These are phyloP conservation scores for Rostratula benghalensis DNA, from an alignment of 2,113 vertebrate genomes.

Conservation along the genomic window DNA sequence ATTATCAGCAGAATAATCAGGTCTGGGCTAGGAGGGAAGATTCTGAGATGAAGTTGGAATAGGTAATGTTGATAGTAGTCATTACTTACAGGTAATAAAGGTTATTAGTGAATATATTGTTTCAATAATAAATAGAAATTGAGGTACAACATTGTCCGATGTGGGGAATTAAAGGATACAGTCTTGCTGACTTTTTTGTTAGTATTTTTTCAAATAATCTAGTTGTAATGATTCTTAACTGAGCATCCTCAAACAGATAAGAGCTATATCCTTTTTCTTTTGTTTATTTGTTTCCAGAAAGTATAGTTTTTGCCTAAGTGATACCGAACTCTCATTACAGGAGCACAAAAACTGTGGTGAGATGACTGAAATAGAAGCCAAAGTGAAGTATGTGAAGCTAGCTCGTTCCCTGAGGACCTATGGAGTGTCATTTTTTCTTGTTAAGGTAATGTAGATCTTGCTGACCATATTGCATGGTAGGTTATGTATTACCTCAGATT, in stretches of 20 bases:
- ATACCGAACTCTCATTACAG: constrained; percentile 67
- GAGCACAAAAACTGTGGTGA: constrained; percentile 97
- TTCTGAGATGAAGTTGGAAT: background rate
- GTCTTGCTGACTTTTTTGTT: background rate
- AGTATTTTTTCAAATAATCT: background rate
- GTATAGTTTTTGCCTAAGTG: background rate
- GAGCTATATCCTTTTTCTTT: background rate
- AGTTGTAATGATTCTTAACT: background rate
- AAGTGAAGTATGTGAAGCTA: constrained; percentile 97
- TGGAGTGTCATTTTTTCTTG: constrained; percentile 95
- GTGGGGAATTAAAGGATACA: background rate
- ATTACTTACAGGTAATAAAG: background rate
- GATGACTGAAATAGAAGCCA: constrained; percentile 97
- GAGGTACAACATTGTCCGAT: background rate
- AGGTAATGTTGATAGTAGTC: background rate
- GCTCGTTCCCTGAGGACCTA: constrained; percentile 94
- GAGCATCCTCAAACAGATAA: background rate
- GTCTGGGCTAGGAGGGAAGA: background rate
- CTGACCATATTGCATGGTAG: fast-evolving
- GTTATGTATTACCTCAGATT: background rate
- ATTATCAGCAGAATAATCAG: background rate
- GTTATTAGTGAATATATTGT: background rate
- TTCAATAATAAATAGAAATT: background rate
- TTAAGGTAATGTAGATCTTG: constrained; percentile 83
- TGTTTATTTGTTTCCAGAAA: background rate